Base-by-base conservation (phyloP, 2,888 invertebrate species). In the Hymenopus coronatus region DNA sequence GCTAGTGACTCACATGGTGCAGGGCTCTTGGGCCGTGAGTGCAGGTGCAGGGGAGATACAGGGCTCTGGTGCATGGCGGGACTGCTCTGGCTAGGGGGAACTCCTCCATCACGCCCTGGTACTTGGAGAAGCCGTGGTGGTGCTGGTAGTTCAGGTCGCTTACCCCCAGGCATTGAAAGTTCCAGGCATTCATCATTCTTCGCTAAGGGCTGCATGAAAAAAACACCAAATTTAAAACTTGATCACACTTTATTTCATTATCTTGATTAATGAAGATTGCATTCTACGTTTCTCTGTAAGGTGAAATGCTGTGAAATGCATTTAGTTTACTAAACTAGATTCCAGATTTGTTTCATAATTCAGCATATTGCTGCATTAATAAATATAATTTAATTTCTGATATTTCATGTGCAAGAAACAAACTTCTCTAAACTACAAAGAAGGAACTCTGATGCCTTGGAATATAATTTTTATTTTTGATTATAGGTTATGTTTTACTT, bases 181-280 rank as follows among this genome's bases (percentile, higher is more conserved):
- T 95, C 95, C 92, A 94, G 94, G 83, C 95, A 95, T 12, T 95
- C 95, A 91, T 96, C 96, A 91, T 96, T 96, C 91, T 94, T 94
- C 1, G 94, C 91, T 91, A 95, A 94, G 40, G 94, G 93, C 95
- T 95, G 92, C 25, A 89, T 70, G 54, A 70, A 70, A n/a, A n/a
- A n/a, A 70, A 70, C 6, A 25, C 28, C 6, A n/a, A 83, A 83
- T 27, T n/a, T 20, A 25, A 70, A 20, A 0, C 54, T 70, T 70
- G 3, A 25, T 70, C 1, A 15, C 8, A 20, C 12, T 12, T 6
- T 20, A 70, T 20, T 3, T 70, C 6, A 70, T 4, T 40, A 40
- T 40, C 40, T 40, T 12, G 40, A 40, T 40, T 30, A 30, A 3
- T 30, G 30, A 4, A 3, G 30, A 30, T 30, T 30, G 1, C 8